These are phyloP conservation scores for Tretioscincus oriximinensis DNA, from an alignment of 2,113 vertebrate species.

Conservation along the genomic window DNA sequence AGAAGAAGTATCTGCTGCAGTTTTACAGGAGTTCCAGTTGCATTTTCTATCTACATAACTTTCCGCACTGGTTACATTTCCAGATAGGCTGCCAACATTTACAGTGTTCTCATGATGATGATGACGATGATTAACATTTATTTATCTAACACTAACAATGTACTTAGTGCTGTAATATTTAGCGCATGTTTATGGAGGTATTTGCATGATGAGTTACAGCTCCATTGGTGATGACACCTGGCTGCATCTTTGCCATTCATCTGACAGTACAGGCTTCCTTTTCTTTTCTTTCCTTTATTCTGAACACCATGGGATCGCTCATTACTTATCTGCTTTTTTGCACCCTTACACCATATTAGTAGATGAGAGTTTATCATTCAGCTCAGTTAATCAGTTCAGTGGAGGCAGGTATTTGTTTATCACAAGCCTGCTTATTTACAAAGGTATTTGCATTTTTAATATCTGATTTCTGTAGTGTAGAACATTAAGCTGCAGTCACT, in stretches of 20 bases:
- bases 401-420: conserved; percentile 35
- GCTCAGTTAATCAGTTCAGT: conserved; percentile 34
- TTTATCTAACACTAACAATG: no score
- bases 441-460: conserved; percentile 41
- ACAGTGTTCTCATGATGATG: no score
- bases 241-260: neutral
- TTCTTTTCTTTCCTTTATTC: neutral
- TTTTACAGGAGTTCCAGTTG: neutral
- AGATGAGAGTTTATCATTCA: conserved; percentile 26
- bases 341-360: conserved; percentile 26
- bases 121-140: no score
- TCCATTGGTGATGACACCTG: neutral
- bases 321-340: conserved; percentile 16
- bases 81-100: neutral
- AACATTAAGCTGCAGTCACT: conserved; percentile 28
- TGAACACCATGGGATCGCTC: neutral
- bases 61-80: neutral
- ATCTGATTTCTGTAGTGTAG: conserved; percentile 37
- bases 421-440: conserved; percentile 25
- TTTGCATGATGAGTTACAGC: neutral
- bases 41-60: neutral
- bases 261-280: neutral
- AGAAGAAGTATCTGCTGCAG: neutral
- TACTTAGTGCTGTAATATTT: no score
- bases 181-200: no score